These are phyloP conservation scores for Plectrocnemia conspersa DNA, from an alignment of 1,140 invertebrate genomes.

Conservation along the genomic window DNA sequence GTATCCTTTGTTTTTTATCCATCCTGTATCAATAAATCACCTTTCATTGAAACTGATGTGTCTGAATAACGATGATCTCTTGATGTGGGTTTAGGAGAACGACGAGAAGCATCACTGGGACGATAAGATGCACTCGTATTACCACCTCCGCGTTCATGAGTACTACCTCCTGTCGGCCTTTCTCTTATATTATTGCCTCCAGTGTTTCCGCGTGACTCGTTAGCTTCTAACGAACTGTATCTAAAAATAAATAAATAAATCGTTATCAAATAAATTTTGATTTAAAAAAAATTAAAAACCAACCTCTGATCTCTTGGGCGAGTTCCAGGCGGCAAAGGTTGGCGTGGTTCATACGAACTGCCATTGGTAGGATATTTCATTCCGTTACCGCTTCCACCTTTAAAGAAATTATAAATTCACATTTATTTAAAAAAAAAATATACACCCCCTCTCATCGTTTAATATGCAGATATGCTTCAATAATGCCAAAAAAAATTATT, in stretches of 20 bases:
- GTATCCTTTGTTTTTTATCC: too few species aligned
- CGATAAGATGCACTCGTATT: constrained; percentile 4
- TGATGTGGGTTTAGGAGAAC: constrained; percentile 23
- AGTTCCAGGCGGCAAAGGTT: constrained; percentile 45
- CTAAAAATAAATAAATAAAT: neutral
- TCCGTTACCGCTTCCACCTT: constrained; percentile 38
- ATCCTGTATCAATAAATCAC: too few species aligned
- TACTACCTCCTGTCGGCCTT: constrained; percentile 6
- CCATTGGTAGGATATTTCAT: constrained; percentile 47
- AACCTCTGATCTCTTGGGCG: constrained; percentile 47
- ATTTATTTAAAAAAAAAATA: too few species aligned
- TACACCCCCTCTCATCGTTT: too few species aligned
- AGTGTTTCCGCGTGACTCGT: neutral
- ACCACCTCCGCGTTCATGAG: constrained; percentile 6
- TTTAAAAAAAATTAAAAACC: neutral
- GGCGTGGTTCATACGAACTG: constrained; percentile 43
- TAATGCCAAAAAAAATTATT: too few species aligned
- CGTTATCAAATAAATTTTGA: neutral
- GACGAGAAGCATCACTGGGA: constrained; percentile 19
- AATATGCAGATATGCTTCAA: too few species aligned
- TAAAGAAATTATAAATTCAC: too few species aligned
- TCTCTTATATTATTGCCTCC: constrained; percentile 4
- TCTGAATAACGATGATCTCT: constrained; percentile 26
- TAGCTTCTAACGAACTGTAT: constrained; percentile 5
- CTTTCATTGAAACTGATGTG: constrained; percentile 15